These are phyloP conservation scores for Belonocnema kinseyi DNA, from an alignment of 1,140 invertebrate genomes.

Conservation along the genomic window DNA sequence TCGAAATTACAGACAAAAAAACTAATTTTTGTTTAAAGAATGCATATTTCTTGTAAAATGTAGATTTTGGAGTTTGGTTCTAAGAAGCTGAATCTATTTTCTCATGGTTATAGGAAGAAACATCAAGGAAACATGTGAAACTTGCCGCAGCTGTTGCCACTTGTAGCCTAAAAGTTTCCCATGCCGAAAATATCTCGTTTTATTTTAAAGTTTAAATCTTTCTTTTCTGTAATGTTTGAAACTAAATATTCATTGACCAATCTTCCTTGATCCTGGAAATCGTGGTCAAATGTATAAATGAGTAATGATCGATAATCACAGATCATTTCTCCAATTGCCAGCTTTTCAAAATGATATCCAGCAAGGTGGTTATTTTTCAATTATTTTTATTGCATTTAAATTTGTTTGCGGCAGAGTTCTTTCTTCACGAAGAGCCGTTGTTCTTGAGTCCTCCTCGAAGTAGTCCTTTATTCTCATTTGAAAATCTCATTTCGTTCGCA, in stretches of 20 bases:
- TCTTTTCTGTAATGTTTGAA: no score
- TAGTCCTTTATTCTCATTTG: slow-evolving; percentile 21
- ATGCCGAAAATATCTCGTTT: neutral
- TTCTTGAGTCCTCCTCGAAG: slow-evolving; percentile 22
- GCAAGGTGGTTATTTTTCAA: slow-evolving; percentile 25
- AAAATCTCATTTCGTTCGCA: slow-evolving; percentile 27
- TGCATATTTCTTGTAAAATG: no score
- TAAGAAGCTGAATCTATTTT: neutral
- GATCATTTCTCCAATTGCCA: neutral
- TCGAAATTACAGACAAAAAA: no score
- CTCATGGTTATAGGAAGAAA: slow-evolving; percentile 2
- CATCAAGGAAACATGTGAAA: neutral
- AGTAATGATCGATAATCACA: slow-evolving; percentile 26
- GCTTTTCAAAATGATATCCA: neutral
- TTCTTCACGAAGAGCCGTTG: slow-evolving; percentile 5
- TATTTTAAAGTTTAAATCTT: no score
- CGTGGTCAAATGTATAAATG: neutral
- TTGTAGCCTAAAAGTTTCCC: neutral
- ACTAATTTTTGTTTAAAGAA: no score
- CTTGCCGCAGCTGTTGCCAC: neutral
- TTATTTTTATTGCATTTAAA: slow-evolving; percentile 12
- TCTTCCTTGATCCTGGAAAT: neutral
- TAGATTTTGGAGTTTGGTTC: neutral
- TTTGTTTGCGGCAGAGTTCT: neutral
- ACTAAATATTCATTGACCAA: neutral